Conservation (phyloP, 2,797 vertebrate genomes). For the Karalla daura region DNA sequence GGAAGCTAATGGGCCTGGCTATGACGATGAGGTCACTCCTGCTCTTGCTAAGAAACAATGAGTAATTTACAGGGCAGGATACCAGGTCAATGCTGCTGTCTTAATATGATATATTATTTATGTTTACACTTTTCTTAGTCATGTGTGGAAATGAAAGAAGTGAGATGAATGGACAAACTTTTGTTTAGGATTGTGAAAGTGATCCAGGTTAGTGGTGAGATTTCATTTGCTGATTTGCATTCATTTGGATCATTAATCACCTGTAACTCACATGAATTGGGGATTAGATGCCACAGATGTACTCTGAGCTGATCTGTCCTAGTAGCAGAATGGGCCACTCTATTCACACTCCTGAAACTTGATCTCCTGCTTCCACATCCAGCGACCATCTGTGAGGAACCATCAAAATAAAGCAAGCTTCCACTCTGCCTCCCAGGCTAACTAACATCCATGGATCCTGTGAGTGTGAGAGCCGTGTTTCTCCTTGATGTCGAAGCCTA, state of each 20-base stretch:
- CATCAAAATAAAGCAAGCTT: constrained; percentile 66
- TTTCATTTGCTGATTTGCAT: constrained; percentile 12
- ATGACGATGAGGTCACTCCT: constrained; percentile 81
- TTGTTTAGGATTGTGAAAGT: background rate
- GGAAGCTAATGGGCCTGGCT: constrained; percentile 79
- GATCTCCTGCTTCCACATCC: constrained; percentile 70
- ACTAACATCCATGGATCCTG: constrained; percentile 63
- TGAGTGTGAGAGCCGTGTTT: constrained; percentile 45
- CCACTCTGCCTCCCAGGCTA: constrained; percentile 77
- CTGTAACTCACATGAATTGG: background rate
- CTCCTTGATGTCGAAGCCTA: constrained; percentile 74
- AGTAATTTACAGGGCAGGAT: constrained; percentile 65
- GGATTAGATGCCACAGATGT: constrained; percentile 23
- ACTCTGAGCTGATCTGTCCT: constrained; percentile 43
- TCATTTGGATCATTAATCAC: constrained; percentile 30
- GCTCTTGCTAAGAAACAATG: constrained; percentile 60
- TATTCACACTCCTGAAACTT: constrained; percentile 69
- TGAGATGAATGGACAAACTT: background rate
- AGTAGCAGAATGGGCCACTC: constrained; percentile 44
- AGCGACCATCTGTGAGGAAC: constrained; percentile 78
- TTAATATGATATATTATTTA: constrained; percentile 67
- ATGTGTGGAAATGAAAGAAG: constrained; percentile 5
- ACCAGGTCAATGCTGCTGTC: constrained; percentile 33
- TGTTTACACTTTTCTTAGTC: constrained; percentile 39
- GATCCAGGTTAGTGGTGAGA: background rate